Conservation (phyloP, 2,888 invertebrate genomes). For the Phaedon cochleariae region DNA sequence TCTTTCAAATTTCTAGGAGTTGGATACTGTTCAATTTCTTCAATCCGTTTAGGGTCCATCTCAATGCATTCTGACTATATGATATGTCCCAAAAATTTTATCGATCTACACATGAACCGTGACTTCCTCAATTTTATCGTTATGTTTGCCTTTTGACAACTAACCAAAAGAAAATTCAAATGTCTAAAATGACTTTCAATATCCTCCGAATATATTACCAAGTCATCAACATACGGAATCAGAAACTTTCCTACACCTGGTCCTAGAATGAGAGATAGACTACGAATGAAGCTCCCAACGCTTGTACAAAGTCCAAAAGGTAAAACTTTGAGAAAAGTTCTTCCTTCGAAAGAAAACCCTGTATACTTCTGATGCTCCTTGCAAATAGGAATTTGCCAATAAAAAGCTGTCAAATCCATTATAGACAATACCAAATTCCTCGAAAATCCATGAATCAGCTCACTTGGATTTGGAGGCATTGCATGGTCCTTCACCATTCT, state of each 20-base stretch:
- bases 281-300: neutral
- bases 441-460: neutral
- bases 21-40: too few species aligned
- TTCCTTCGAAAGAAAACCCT: too few species aligned
- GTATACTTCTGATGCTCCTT: too few species aligned
- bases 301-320: conserved; percentile 8
- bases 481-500: conserved; percentile 6
- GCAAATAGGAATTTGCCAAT: too few species aligned
- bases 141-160: neutral
- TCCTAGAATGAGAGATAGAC: neutral
- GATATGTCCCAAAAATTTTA: too few species aligned
- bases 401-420: conserved; percentile 8
- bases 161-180: neutral
- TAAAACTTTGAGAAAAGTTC: conserved; percentile 5
- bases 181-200: neutral
- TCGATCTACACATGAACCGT: too few species aligned
- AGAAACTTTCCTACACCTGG: neutral
- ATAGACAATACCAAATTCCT: neutral
- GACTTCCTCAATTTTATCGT: conserved; percentile 9
- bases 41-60: neutral
- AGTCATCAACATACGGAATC: conserved; percentile 3
- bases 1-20: too few species aligned
- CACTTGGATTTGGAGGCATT: conserved; percentile 4
- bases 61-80: neutral
- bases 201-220: neutral